Percentiles rank a stretch among this genome's conserved stretches.
Conservation (phyloP, 2,113 vertebrate species). For the Macrotus californicus region DNA sequence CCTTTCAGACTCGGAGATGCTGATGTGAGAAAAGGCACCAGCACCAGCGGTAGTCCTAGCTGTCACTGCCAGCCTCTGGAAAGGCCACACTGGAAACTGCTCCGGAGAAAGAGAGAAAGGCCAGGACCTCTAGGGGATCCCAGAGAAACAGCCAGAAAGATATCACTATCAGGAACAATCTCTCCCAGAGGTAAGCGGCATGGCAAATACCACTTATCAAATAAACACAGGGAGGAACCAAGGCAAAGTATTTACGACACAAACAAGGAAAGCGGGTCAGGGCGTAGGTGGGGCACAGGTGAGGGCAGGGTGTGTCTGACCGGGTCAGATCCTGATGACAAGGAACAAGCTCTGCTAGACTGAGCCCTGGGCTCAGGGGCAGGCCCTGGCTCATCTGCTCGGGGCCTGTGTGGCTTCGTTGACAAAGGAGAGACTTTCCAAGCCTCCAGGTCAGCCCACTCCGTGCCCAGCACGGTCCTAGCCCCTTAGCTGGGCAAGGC, state of each 20-base stretch:
- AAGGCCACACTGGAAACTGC: neutral
- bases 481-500: neutral
- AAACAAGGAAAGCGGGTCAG: neutral
- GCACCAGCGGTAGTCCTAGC: rapidly evolving
- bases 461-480: neutral
- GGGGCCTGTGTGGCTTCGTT: neutral
- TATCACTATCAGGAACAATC: neutral
- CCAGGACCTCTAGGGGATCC: neutral
- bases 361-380: neutral
- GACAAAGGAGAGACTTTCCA: neutral
- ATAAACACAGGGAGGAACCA: neutral
- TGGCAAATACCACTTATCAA: neutral
- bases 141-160: neutral
- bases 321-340: neutral
- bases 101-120: neutral
- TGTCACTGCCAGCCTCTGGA: neutral
- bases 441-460: rapidly evolving
- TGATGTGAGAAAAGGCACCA: neutral
- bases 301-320: neutral
- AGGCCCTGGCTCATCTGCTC: neutral
- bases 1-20: neutral
- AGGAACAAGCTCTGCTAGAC: neutral
- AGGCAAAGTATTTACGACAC: neutral
- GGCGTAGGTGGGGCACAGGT: neutral
- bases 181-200: neutral